These are phyloP conservation scores for Plectrocnemia conspersa DNA, from an alignment of 1,140 invertebrate species.

Conservation along the genomic window DNA sequence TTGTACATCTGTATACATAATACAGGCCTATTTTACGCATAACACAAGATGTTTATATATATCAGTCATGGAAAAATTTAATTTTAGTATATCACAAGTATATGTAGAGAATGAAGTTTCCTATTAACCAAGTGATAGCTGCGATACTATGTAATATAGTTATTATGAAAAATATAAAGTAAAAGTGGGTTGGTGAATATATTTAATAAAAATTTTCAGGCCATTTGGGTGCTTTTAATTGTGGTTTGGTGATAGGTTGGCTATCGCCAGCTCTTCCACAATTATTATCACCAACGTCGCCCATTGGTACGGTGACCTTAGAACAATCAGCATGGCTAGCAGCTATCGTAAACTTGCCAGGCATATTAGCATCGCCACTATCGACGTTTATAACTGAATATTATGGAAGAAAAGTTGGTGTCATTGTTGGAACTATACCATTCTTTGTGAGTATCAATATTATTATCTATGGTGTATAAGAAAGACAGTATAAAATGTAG, in stretches of 20 bases:
- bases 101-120: too few relatives aligned
- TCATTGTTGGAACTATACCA: not conserved
- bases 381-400: not conserved
- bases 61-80: too few relatives aligned
- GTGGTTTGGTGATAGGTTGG: slow-evolving; percentile 4
- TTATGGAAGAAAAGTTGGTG: slow-evolving; percentile 3
- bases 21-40: too few relatives aligned
- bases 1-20: too few relatives aligned
- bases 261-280: slow-evolving; percentile 2
- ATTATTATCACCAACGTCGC: not conserved
- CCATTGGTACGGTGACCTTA: not conserved
- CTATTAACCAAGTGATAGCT: not conserved
- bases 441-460: not conserved
- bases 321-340: slow-evolving; percentile 8
- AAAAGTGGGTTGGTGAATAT: not conserved
- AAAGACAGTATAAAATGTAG: not conserved
- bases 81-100: too few relatives aligned
- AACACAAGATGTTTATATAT: too few relatives aligned
- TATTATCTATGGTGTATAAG: too few relatives aligned
- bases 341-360: not conserved
- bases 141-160: not conserved
- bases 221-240: not conserved
- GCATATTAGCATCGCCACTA: not conserved
- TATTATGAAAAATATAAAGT: not conserved
- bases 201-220: not conserved